Base-by-base conservation (phyloP, 2,797 vertebrate genomes). In the Girardinus metallicus region DNA sequence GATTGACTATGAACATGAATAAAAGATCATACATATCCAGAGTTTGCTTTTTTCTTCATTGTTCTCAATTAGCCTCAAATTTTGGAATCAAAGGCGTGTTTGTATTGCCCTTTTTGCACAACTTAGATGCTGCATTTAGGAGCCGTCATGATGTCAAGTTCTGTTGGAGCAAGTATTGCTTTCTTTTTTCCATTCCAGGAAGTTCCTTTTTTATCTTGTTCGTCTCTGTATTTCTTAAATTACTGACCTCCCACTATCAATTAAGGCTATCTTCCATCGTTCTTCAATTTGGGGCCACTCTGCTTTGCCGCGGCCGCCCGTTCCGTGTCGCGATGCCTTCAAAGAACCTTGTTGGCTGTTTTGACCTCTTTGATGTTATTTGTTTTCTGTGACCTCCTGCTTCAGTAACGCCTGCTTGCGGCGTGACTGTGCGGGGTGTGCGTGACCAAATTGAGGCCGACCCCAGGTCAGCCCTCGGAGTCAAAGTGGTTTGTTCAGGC, bases 51-150 rank as follows among this genome's bases (percentile, higher is more conserved):
- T 83, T 91, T 91, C 92, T 93, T 94, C 87, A 91, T 95, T 95
- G 92, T 94, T 93, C 86, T 94, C 92, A 93, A 94, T 95, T 93
- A 93, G 92, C 85, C 84, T 93, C 90, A 94, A 93, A 92, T 93
- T 85, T 85, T 88, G 51, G 83, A 95, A 91, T 94, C 92, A 94
- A 94, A 94, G 90, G 78, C 34, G 7, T 75, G 86, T 90, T 90
- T 91, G 79, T 87, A 16, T 84, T 76, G 51, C 41, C 3, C 55
- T 83, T 86, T 92, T 90, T 90, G 84, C 85, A 85, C 80, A 72
- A 77, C 75, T 89, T 79, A 88, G 83, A 86, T 36, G 74, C 53
- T 16, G 77, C 18, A 78, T 87, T 83, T 74, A 73, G 78, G 36
- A 41, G 29, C 60, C 2, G 34, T 39, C 44, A 34, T 43, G 72